Conservation (phyloP, 2,888 invertebrate genomes). For the Drosophila prostipennis region DNA sequence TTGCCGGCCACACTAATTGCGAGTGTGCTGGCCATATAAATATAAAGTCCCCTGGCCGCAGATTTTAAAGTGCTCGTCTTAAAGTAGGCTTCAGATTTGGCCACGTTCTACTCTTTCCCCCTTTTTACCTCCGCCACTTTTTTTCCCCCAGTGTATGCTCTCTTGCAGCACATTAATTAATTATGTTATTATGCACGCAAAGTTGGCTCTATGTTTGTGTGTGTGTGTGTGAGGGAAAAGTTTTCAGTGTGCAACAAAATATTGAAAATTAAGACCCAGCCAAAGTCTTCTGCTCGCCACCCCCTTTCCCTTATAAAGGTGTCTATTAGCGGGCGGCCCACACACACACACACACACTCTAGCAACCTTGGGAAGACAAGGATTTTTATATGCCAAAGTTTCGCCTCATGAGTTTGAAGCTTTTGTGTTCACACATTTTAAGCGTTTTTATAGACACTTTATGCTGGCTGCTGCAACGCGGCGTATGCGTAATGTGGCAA, state of each 20-base stretch:
- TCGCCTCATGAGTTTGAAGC: conserved; percentile 44
- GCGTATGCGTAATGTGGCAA: conserved; percentile 70
- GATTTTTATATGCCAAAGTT: conserved; percentile 66
- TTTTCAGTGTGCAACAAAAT: conserved; percentile 59
- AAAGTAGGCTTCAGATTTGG: conserved; percentile 28
- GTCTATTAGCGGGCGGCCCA: conserved; percentile 49
- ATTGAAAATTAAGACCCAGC: conserved; percentile 67
- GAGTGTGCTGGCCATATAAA: conserved; percentile 59
- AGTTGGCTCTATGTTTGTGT: conserved; percentile 39
- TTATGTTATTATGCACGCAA: conserved; percentile 65
- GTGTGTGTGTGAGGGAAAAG: conserved; percentile 30
- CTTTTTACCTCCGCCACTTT: background rate
- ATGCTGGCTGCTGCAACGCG: conserved; percentile 49
- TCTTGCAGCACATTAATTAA: conserved; percentile 60
- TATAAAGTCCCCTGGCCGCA: conserved; percentile 51
- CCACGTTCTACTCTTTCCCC: background rate
- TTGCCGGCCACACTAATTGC: conserved; percentile 69
- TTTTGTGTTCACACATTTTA: conserved; percentile 61
- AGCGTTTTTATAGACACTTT: conserved; percentile 71
- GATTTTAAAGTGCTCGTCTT: conserved; percentile 45
- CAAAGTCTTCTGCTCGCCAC: conserved; percentile 15
- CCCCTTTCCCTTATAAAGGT: conserved; percentile 23
- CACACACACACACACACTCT: conserved; percentile 13
- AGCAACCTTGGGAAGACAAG: conserved; percentile 21
- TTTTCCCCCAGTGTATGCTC: conserved; percentile 14